Evolutionary conservation across 2,888 invertebrate genomes (phyloP).

Genomic region (Xestoiulus laeticollis): DNA sequence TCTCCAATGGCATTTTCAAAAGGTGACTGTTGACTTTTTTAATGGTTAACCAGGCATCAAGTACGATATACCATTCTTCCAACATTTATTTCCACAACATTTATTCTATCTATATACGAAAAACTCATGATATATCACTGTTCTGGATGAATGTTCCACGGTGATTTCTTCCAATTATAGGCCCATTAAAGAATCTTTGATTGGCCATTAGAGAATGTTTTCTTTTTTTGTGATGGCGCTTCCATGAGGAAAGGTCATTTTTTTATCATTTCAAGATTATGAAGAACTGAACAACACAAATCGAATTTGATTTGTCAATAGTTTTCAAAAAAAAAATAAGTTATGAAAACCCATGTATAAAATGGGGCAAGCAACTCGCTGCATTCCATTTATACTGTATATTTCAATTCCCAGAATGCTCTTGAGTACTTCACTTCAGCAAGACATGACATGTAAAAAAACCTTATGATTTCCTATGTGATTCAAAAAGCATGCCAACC

Average conservation of each 20-base stretch:
- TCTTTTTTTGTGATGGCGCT: neutral
- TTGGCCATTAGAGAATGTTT: neutral
- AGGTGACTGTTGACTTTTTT: neutral
- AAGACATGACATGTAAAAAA: neutral
- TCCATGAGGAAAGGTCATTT: neutral
- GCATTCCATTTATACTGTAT: too few relatives aligned
- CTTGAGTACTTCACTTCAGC: neutral
- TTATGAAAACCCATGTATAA: too few relatives aligned
- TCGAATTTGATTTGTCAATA: too few relatives aligned
- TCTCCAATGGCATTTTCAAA: neutral
- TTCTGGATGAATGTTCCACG: neutral
- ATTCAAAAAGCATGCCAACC: neutral
- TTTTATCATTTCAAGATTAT: neutral
- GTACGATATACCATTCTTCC: neutral
- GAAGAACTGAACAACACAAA: neutral
- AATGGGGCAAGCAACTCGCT: too few relatives aligned
- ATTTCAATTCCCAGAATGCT: neutral
- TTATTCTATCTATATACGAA: neutral
- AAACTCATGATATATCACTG: neutral
- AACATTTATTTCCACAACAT: neutral
- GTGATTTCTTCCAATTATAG: slow-evolving; percentile 7
- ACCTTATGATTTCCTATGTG: neutral
- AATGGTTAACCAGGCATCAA: neutral
- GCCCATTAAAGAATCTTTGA: neutral
- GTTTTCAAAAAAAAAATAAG: too few relatives aligned